Percentiles rank a stretch among this genome's conserved stretches.
These are phyloP conservation scores for Glyptemys insculpta DNA, from an alignment of 2,797 vertebrate genomes.

Conservation along the genomic window DNA sequence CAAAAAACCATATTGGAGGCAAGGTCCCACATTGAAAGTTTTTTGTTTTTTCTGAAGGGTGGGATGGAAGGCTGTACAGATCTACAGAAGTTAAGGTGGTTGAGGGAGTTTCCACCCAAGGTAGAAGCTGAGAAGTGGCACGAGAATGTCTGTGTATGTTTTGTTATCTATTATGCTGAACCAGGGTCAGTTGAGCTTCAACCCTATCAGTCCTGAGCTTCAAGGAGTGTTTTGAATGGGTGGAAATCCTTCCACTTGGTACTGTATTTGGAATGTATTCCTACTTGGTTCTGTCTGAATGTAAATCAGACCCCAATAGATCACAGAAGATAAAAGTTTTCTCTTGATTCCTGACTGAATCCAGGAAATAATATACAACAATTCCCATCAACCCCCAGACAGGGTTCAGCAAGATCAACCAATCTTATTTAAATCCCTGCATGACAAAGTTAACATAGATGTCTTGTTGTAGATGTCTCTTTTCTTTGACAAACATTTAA, in stretches of 20 bases:
- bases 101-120: background rate
- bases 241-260: background rate
- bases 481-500: no score
- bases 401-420: background rate
- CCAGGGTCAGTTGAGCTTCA: background rate
- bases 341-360: background rate
- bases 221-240: background rate
- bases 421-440: background rate
- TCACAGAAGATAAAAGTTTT: background rate
- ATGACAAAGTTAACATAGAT: background rate
- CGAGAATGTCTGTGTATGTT: background rate
- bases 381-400: background rate
- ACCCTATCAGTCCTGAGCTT: background rate
- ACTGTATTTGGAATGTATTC: background rate
- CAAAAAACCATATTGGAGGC: background rate
- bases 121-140: background rate
- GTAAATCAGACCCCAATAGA: background rate
- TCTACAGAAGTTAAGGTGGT: background rate
- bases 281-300: background rate
- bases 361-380: background rate
- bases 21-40: background rate
- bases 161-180: background rate
- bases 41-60: background rate
- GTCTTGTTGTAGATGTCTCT: background rate
- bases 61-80: background rate